These are phyloP conservation scores for Loripinus fragilis DNA, from an alignment of 2,888 invertebrate genomes.

Conservation along the genomic window DNA sequence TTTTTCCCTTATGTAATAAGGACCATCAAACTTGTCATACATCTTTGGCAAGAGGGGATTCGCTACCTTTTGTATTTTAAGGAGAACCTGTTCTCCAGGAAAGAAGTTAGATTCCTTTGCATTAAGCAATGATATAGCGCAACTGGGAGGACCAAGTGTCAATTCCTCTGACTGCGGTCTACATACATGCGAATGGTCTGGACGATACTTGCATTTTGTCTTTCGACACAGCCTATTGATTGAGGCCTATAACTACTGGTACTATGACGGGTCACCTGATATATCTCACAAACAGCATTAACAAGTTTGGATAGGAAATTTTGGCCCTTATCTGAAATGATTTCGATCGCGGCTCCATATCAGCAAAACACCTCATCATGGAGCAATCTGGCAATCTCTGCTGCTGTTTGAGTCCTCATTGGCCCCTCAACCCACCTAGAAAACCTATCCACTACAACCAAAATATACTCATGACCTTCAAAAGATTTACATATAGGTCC, in stretches of 20 bases:
- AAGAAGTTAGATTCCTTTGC: constrained; percentile 25
- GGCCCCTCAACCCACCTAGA: constrained; percentile 54
- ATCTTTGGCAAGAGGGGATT: constrained; percentile 34
- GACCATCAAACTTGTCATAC: constrained; percentile 34
- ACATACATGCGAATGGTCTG: constrained; percentile 55
- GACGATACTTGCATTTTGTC: constrained; percentile 47
- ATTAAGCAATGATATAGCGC: background rate
- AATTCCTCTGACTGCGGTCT: constrained; percentile 40
- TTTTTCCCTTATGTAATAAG: constrained; percentile 30
- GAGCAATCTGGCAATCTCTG: constrained; percentile 39
- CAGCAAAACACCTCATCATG: constrained; percentile 33
- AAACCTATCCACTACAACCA: constrained; percentile 53
- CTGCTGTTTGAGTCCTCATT: constrained; percentile 25
- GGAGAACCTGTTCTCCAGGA: constrained; percentile 29
- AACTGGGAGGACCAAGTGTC: constrained; percentile 40
- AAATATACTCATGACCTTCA: constrained; percentile 47
- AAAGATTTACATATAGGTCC: constrained; percentile 34
- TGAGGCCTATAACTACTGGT: constrained; percentile 52
- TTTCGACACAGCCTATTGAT: constrained; percentile 46
- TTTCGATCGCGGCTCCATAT: constrained; percentile 33
- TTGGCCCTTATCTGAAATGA: constrained; percentile 41
- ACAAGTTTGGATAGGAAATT: constrained; percentile 45
- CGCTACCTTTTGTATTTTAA: constrained; percentile 19
- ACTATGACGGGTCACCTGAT: constrained; percentile 26
- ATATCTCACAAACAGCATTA: constrained; percentile 35